Percentiles rank a stretch among this genome's conserved stretches.
These are phyloP conservation scores for Anhinga rufa DNA, from an alignment of 2,113 vertebrate genomes.

Conservation along the genomic window DNA sequence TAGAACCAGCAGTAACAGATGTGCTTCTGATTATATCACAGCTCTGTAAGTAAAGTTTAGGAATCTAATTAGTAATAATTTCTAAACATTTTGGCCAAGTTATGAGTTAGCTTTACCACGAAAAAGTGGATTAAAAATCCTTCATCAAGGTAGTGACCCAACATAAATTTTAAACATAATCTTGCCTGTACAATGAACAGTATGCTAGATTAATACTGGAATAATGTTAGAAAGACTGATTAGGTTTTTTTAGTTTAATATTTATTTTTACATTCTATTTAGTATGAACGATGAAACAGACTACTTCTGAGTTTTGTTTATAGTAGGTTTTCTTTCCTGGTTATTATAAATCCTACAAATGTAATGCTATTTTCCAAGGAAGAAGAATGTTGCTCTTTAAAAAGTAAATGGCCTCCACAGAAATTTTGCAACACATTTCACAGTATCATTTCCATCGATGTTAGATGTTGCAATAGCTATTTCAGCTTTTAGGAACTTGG, in stretches of 20 bases:
- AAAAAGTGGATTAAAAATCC: background rate
- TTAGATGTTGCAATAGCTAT: background rate
- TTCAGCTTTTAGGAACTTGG: background rate
- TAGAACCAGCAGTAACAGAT: background rate
- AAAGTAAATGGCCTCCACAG: background rate
- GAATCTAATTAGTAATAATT: background rate
- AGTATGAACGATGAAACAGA: background rate
- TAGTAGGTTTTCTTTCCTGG: background rate
- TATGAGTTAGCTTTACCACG: background rate
- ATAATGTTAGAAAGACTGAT: background rate
- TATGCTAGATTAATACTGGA: background rate
- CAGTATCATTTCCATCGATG: background rate
- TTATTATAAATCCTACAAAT: background rate
- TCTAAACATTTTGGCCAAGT: background rate
- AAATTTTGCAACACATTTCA: background rate
- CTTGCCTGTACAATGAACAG: background rate
- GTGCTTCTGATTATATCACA: background rate
- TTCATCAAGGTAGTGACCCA: background rate
- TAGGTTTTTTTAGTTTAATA: background rate
- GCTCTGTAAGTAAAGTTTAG: background rate
- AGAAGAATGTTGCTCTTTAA: background rate
- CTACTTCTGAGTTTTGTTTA: background rate
- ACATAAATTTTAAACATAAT: background rate
- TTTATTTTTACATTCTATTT: background rate
- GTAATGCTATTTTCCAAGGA: background rate